Conservation (phyloP, 2,888 invertebrate genomes). For the Microchrysa polita region DNA sequence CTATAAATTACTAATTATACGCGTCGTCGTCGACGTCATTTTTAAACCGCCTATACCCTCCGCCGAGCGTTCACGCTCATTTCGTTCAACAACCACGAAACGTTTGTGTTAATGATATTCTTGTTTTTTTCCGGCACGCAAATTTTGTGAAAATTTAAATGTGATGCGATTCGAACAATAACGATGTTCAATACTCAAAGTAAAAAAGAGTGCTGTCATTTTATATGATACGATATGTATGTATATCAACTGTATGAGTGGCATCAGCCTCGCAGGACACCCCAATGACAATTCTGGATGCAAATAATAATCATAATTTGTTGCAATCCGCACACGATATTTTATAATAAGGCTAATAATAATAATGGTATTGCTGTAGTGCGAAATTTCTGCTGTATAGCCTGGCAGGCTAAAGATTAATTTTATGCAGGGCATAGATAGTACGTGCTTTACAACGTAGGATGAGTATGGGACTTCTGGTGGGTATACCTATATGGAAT, state of each 20-base stretch:
- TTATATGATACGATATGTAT: too few relatives aligned
- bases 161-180: conserved; percentile 38
- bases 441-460: not conserved
- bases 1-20: conserved; percentile 46
- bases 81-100: not conserved
- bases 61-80: not conserved
- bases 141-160: conserved; percentile 29
- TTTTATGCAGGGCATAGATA: conserved; percentile 4
- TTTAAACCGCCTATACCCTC: not conserved
- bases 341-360: conserved; percentile 40
- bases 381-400: conserved; percentile 3
- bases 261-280: not conserved
- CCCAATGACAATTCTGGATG: not conserved
- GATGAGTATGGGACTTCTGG: not conserved
- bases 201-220: too few relatives aligned
- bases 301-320: conserved; percentile 36
- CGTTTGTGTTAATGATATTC: conserved; percentile 43
- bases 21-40: conserved; percentile 43
- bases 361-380: conserved; percentile 13
- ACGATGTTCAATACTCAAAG: conserved; percentile 3
- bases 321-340: conserved; percentile 26
- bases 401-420: conserved; percentile 33
- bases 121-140: conserved; percentile 30
- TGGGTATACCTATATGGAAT: not conserved
- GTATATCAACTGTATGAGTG: not conserved